Conservation (phyloP, 2,797 vertebrate genomes). For the Oreonectes daqikongensis region DNA sequence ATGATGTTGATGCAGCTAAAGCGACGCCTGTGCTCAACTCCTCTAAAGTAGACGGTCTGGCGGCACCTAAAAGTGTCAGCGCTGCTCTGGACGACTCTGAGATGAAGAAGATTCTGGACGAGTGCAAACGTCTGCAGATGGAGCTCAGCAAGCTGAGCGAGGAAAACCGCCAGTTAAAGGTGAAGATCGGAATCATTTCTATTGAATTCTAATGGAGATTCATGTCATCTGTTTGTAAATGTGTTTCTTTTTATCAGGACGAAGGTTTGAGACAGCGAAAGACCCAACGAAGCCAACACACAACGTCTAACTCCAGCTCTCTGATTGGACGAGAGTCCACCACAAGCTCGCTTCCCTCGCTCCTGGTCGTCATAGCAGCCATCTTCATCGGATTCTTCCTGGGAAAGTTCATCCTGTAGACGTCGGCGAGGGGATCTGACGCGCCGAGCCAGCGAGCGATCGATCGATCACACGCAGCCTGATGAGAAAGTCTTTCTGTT, state of each 20-base stretch:
- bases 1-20: conserved; percentile 85
- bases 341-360: conserved; percentile 91
- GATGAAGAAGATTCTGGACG: conserved; percentile 90
- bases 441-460: conserved; percentile 64
- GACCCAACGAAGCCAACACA: conserved; percentile 85
- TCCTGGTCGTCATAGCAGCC: conserved; percentile 98
- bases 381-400: conserved; percentile 99
- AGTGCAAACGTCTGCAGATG: conserved; percentile 91
- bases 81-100: conserved; percentile 84
- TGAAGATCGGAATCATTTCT: conserved; percentile 10
- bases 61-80: conserved; percentile 63
- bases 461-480: conserved; percentile 58
- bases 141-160: conserved; percentile 89
- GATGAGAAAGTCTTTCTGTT: conserved; percentile 81
- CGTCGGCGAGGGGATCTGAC: conserved; percentile 74
- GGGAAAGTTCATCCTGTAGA: conserved; percentile 99
- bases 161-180: conserved; percentile 94
- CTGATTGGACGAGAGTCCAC: conserved; percentile 86
- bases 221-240: neutral
- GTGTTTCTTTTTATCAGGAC: conserved; percentile 77
- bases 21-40: conserved; percentile 79
- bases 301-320: conserved; percentile 78
- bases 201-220: neutral
- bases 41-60: conserved; percentile 80
- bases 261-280: conserved; percentile 91